Conservation (phyloP, 1,140 invertebrate genomes). For the Gonioctena quinquepunctata region DNA sequence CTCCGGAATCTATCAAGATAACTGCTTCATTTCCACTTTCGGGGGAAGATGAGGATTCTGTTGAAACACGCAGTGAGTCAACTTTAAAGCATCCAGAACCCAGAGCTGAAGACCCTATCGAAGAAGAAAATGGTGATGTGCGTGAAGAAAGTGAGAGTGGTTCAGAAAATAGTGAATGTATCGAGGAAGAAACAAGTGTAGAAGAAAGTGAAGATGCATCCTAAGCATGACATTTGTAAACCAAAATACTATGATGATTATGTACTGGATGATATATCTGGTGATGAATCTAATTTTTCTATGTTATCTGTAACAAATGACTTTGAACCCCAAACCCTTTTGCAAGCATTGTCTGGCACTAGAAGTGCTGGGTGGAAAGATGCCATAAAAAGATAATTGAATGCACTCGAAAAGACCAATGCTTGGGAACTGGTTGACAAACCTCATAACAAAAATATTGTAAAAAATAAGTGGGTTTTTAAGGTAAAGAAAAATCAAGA, state of each 20-base stretch:
- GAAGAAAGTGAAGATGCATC: background rate
- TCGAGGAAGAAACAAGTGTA: too few relatives aligned
- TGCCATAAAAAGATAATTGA: constrained; percentile 42
- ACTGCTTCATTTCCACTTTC: background rate
- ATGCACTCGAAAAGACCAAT: constrained; percentile 48
- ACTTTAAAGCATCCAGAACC: background rate
- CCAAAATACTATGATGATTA: constrained; percentile 3
- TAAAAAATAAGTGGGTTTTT: constrained; percentile 56
- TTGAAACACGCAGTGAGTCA: background rate
- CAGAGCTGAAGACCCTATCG: background rate
- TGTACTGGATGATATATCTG: background rate
- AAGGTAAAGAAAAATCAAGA: constrained; percentile 46
- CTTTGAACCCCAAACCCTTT: constrained; percentile 19
- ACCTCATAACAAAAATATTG: constrained; percentile 35
- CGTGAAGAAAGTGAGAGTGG: background rate
- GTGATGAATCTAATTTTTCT: constrained; percentile 8
- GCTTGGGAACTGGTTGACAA: constrained; percentile 50
- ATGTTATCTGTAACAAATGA: constrained; percentile 18
- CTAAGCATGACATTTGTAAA: background rate
- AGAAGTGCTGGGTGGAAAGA: constrained; percentile 27
- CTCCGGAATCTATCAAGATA: too few relatives aligned
- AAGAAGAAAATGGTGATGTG: constrained; percentile 3
- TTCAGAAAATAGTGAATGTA: constrained; percentile 3
- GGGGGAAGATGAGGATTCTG: background rate
- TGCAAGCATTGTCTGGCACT: constrained; percentile 20